phyloP scores from a whole-genome alignment of 2,888 invertebrate species.

The Drosophila cracens region DNA sequence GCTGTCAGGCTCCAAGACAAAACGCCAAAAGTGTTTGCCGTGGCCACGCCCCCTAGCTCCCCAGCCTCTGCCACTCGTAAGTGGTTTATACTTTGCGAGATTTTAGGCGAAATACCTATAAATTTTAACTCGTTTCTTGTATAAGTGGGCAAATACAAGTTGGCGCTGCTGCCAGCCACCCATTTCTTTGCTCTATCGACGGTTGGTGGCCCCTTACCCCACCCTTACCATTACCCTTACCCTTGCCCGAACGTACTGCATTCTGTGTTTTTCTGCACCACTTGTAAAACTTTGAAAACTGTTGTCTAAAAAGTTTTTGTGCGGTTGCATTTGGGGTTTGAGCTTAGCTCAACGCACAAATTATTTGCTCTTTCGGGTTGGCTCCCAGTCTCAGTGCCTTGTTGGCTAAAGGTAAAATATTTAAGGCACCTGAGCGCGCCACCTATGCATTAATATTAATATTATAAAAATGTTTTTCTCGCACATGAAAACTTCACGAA shows the following conservation, averaged over 20 bases:
- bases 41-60: slow-evolving; percentile 21
- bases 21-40: slow-evolving; percentile 51
- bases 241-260: slow-evolving; percentile 15
- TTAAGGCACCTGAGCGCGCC: slow-evolving; percentile 39
- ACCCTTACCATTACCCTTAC: not conserved
- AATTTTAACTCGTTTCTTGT: slow-evolving; percentile 75
- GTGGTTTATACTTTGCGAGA: slow-evolving; percentile 77
- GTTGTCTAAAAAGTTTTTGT: slow-evolving; percentile 76
- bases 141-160: slow-evolving; percentile 74
- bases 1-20: slow-evolving; percentile 47
- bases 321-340: slow-evolving; percentile 63
- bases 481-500: slow-evolving; percentile 13
- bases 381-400: slow-evolving; percentile 3
- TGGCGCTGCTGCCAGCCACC: slow-evolving; percentile 42
- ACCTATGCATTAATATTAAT: slow-evolving; percentile 49
- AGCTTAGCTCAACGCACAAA: slow-evolving; percentile 74
- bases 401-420: slow-evolving; percentile 29
- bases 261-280: slow-evolving; percentile 51
- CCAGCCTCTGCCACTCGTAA: slow-evolving; percentile 39
- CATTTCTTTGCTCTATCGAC: slow-evolving; percentile 45
- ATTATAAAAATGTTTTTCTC: slow-evolving; percentile 26
- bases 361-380: slow-evolving; percentile 59
- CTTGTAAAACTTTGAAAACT: slow-evolving; percentile 76
- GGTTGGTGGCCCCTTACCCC: slow-evolving; percentile 8
- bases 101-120: slow-evolving; percentile 78